A percentile compares a stretch with the other conserved stretches of the same genome.
These are phyloP conservation scores for Aporrectodea caliginosa DNA, from an alignment of 1,140 invertebrate species.

Conservation along the genomic window DNA sequence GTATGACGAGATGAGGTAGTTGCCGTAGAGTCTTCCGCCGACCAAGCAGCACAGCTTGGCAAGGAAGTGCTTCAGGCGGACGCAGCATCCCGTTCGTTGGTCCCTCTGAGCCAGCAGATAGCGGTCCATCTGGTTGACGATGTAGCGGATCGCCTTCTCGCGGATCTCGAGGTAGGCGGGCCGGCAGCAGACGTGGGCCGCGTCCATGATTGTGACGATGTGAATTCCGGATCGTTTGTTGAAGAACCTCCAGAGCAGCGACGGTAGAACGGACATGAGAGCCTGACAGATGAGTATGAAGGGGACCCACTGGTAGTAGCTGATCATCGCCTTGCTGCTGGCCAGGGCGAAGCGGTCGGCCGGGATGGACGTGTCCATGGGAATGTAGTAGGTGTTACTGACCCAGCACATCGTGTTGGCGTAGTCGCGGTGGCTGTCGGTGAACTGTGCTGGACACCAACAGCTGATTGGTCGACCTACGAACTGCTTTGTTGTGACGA, in stretches of 20 bases:
- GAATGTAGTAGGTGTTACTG: constrained; percentile 57
- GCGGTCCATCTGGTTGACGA: constrained; percentile 49
- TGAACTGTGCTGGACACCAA: constrained; percentile 47
- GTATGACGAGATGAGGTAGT: constrained; percentile 57
- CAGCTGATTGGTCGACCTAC: constrained; percentile 58
- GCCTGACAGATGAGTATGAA: constrained; percentile 59
- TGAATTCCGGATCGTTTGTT: constrained; percentile 58
- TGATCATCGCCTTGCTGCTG: constrained; percentile 29
- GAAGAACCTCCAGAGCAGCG: constrained; percentile 60
- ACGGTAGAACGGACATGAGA: constrained; percentile 60
- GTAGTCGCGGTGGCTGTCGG: constrained; percentile 41
- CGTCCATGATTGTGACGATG: constrained; percentile 38
- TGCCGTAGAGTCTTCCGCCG: constrained; percentile 57
- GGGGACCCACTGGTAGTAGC: constrained; percentile 60
- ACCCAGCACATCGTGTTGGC: constrained; percentile 57
- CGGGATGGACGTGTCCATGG: constrained; percentile 57
- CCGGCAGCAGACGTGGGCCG: constrained; percentile 41
- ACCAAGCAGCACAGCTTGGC: constrained; percentile 36
- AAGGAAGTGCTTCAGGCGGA: constrained; percentile 34
- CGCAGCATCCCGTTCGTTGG: constrained; percentile 42
- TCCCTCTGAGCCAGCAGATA: constrained; percentile 33
- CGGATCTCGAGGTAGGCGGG: constrained; percentile 51
- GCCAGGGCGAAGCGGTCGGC: constrained; percentile 11
- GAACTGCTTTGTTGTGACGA: constrained; percentile 58
- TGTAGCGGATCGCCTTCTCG: constrained; percentile 51